A percentile compares a stretch with the other conserved stretches of the same genome.
phyloP scores from a whole-genome alignment of 2,888 invertebrate species.

The Drosophila robusta region DNA sequence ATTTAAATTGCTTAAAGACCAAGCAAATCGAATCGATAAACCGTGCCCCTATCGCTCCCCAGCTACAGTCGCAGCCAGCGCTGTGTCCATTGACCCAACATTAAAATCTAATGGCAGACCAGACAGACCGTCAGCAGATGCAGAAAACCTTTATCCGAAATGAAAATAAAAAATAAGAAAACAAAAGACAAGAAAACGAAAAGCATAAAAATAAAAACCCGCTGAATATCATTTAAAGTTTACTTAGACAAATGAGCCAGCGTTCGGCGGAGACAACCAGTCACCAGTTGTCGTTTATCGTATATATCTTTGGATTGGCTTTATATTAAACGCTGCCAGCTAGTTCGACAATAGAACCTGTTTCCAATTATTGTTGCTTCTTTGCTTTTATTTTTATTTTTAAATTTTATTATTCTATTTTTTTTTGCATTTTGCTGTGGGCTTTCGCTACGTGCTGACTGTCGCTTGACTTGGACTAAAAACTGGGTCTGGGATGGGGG shows the following conservation, averaged over 20 bases:
- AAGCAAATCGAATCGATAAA: conserved; percentile 58
- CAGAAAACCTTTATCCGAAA: conserved; percentile 38
- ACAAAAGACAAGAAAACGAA: conserved; percentile 10
- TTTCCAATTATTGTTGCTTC: conserved; percentile 73
- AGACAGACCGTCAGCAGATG: conserved; percentile 41
- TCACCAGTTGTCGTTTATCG: conserved; percentile 69
- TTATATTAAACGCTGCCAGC: conserved; percentile 45
- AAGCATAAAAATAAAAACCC: conserved; percentile 19
- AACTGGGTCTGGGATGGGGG: conserved; percentile 35
- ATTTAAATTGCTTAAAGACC: conserved; percentile 57
- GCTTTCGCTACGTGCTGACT: conserved; percentile 55
- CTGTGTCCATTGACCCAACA: conserved; percentile 77
- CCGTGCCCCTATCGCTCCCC: conserved; percentile 16
- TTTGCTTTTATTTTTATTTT: conserved; percentile 11
- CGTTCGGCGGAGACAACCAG: conserved; percentile 71
- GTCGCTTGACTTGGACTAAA: conserved; percentile 17
- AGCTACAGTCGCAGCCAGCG: conserved; percentile 15
- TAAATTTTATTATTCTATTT: not conserved
- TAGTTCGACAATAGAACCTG: conserved; percentile 67
- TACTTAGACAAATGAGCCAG: conserved; percentile 68
- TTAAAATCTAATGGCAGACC: conserved; percentile 52
- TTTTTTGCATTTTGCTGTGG: conserved; percentile 38
- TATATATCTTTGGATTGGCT: conserved; percentile 64
- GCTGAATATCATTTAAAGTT: conserved; percentile 48
- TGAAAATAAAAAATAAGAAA: conserved; percentile 22